Base-by-base conservation (phyloP, 2,888 invertebrate species). In the Phanerotoma sp. region DNA sequence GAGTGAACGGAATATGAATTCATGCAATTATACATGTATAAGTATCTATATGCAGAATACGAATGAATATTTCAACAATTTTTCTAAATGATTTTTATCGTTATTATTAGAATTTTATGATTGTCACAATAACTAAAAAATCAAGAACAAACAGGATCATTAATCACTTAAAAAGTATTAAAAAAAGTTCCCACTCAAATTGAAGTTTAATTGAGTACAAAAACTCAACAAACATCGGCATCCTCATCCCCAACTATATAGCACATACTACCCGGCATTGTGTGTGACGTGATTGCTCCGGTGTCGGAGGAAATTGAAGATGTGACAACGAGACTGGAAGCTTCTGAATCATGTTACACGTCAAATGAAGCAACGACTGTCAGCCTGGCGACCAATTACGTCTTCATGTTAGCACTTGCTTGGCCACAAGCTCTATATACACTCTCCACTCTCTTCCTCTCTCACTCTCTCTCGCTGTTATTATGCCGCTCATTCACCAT, bases 321-420 rank as follows among this genome's bases (percentile, higher is more conserved):
- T 70, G 73, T 72, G 75, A 72, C 73, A 74, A 73, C 72, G 75
- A n/a, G n/a, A 68, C 68, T 72, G 71, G 73, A 75, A 70, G 73
- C 73, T 67, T 67, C 74, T 73, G 74, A 75, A 75, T 75, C 75
- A 75, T 75, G 75, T 74, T 70, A 75, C 73, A 73, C 68, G 74
- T 75, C 74, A 74, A 75, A 75, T 75, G 71, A 75, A 66, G 47
- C 46, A 25, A 57, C 51, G 72, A 71, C 73, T 75, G 75, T 75
- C 75, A 74, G 61, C 65, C 67, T 60, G 65, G 60, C 65, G 61
- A 61, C 68, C 74, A 74, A 74, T 74, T 74, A 74, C 73, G 69
- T 74, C 74, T 74, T 74, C 70, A 70, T 73, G 71, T 63, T 60
- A 64, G 64, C 65, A 66, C 66, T 62, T 64, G 67, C 62, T 56